Evolutionary conservation across 2,888 invertebrate species (phyloP).

Genomic region (Lathronympha strigana): DNA sequence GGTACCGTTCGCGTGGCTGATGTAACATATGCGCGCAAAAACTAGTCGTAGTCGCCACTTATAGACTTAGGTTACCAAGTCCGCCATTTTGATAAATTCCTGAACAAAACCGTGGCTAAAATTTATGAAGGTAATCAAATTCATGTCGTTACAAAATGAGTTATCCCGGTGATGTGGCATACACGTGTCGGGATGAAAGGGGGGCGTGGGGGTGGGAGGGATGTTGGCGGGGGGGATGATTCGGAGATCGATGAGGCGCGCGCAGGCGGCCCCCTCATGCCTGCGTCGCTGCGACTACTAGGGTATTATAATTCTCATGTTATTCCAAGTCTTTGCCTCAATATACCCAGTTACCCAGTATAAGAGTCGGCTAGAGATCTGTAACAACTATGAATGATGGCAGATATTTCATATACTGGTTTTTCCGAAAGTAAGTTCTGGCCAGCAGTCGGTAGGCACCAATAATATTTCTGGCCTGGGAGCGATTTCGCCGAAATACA

Average conservation of each 20-base stretch:
- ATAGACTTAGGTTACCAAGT: slow-evolving; percentile 57
- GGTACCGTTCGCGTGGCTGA: slow-evolving; percentile 51
- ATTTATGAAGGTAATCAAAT: slow-evolving; percentile 43
- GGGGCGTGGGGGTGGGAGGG: slow-evolving; percentile 47
- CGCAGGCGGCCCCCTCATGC: slow-evolving; percentile 60
- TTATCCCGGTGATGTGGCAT: slow-evolving; percentile 60
- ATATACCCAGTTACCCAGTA: background rate
- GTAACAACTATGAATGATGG: background rate
- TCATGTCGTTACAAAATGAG: slow-evolving; percentile 56
- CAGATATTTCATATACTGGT: background rate
- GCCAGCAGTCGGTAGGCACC: background rate
- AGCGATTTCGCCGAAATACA: slow-evolving; percentile 47
- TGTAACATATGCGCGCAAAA: slow-evolving; percentile 64
- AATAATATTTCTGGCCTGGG: slow-evolving; percentile 49
- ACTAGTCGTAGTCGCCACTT: slow-evolving; percentile 73
- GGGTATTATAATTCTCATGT: slow-evolving; percentile 44
- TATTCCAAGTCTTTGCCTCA: background rate
- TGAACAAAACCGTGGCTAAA: slow-evolving; percentile 16
- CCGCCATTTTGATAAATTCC: slow-evolving; percentile 44
- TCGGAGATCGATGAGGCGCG: slow-evolving; percentile 70
- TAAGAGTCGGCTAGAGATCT: background rate
- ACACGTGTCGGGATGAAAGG: slow-evolving; percentile 57
- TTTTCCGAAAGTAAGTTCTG: background rate
- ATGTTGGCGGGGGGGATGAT: slow-evolving; percentile 53
- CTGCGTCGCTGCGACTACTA: slow-evolving; percentile 49